A percentile compares a stretch with the other conserved stretches of the same genome.
phyloP scores from a whole-genome alignment of 2,797 vertebrate genomes.

The Sebastes nivosus region DNA sequence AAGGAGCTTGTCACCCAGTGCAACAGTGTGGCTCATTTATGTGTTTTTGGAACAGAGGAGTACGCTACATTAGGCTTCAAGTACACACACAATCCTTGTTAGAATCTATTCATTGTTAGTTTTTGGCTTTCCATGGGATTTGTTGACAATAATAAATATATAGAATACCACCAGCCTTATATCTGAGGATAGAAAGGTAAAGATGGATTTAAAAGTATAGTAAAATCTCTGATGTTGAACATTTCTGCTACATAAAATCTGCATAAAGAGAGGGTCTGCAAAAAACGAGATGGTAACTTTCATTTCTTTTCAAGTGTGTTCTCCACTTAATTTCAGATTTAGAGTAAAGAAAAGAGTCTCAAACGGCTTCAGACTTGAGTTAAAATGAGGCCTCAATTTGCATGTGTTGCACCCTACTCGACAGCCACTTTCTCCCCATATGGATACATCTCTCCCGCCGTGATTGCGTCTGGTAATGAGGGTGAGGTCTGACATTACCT shows the following conservation, averaged over 20 bases:
- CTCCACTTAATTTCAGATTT: constrained; percentile 19
- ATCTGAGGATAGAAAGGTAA: background rate
- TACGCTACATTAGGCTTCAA: too few relatives aligned
- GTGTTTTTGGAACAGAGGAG: too few relatives aligned
- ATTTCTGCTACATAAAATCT: background rate
- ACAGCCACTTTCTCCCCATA: constrained; percentile 26
- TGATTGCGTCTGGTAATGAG: constrained; percentile 43
- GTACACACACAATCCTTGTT: too few relatives aligned
- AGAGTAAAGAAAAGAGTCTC: background rate
- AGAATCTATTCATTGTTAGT: too few relatives aligned
- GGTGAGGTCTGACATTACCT: constrained; percentile 26
- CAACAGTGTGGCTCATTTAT: too few relatives aligned
- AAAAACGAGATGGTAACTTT: background rate
- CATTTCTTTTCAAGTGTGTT: background rate
- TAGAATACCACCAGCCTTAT: background rate
- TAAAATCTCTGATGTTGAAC: background rate
- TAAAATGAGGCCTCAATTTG: constrained; percentile 26
- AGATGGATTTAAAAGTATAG: background rate
- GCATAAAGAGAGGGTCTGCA: background rate
- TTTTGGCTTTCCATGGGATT: background rate
- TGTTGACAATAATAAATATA: background rate
- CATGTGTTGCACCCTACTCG: background rate
- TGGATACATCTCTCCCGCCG: background rate
- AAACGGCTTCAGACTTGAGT: background rate
- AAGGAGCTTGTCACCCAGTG: too few relatives aligned